These are phyloP conservation scores for Oreohelix idahoensis DNA, from an alignment of 1,140 invertebrate genomes.

Conservation along the genomic window DNA sequence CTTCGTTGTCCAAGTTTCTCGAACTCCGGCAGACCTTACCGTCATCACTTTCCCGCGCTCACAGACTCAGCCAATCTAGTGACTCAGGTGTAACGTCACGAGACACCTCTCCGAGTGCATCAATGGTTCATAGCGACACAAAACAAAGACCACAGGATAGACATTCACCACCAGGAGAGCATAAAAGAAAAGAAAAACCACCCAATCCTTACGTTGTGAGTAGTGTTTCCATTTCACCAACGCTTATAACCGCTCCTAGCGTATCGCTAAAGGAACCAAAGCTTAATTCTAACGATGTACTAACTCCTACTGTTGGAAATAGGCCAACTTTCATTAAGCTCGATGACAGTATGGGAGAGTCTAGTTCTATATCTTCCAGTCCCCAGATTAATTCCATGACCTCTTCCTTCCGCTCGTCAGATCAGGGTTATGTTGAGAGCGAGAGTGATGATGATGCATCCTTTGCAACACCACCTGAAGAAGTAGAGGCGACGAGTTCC, in stretches of 20 bases:
- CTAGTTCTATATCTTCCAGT: slow-evolving; percentile 13
- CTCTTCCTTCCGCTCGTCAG: slow-evolving; percentile 26
- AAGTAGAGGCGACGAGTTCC: not conserved
- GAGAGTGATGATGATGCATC: slow-evolving; percentile 37
- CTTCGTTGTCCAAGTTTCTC: slow-evolving; percentile 32
- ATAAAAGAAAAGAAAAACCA: not conserved
- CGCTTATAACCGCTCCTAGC: not conserved
- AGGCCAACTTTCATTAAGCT: slow-evolving; percentile 2
- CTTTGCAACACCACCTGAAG: slow-evolving; percentile 46
- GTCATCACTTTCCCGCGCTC: not conserved
- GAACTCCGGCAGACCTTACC: slow-evolving; percentile 36
- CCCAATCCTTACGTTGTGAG: not conserved
- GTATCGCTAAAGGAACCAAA: not conserved
- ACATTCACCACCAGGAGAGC: not conserved
- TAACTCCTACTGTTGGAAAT: not conserved
- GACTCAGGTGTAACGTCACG: slow-evolving; percentile 14
- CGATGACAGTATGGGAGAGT: not conserved
- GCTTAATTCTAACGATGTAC: not conserved
- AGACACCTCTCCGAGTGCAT: slow-evolving; percentile 2
- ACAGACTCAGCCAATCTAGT: slow-evolving; percentile 17
- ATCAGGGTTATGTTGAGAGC: slow-evolving; percentile 39
- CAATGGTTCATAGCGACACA: not conserved
- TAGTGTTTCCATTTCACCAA: not conserved
- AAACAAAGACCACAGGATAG: not conserved
- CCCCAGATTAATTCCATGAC: slow-evolving; percentile 26